phyloP scores from a whole-genome alignment of 2,113 vertebrate species.

The Trinectes maculatus region DNA sequence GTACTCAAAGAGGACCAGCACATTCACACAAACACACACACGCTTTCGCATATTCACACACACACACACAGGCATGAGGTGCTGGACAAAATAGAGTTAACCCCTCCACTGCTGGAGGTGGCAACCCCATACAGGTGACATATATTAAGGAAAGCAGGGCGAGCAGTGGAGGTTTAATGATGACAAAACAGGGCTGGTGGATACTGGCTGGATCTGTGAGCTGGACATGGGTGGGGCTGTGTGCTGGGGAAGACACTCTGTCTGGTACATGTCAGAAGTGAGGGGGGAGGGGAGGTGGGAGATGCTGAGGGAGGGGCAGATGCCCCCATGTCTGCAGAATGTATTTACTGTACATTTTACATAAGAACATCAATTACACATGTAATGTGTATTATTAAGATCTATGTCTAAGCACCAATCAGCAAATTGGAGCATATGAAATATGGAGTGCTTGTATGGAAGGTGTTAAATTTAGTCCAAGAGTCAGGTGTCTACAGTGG shows the following conservation, averaged over 20 bases:
- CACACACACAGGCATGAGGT: conserved; percentile 41
- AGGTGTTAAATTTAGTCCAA: too few relatives aligned
- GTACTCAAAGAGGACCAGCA: conserved; percentile 58
- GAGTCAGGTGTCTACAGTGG: too few relatives aligned
- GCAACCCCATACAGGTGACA: conserved; percentile 74
- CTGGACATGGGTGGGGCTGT: conserved; percentile 70
- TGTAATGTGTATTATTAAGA: conserved; percentile 10
- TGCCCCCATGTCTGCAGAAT: conserved; percentile 31
- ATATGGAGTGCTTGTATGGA: conserved; percentile 4
- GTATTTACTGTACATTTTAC: conserved; percentile 43
- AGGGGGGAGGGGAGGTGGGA: conserved; percentile 30
- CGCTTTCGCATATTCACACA: conserved; percentile 24
- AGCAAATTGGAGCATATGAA: background rate
- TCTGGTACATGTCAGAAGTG: conserved; percentile 51
- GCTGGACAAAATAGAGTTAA: conserved; percentile 82
- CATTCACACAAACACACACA: conserved; percentile 33
- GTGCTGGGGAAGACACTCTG: conserved; percentile 26
- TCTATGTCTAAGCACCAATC: background rate
- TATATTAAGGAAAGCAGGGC: conserved; percentile 69
- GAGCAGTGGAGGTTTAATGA: conserved; percentile 76
- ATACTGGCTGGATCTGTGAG: conserved; percentile 49
- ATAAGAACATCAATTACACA: background rate
- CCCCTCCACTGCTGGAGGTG: conserved; percentile 69
- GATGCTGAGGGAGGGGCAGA: conserved; percentile 25
- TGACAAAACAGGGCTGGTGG: conserved; percentile 71